Evolutionary conservation across 2,888 invertebrate genomes (phyloP).

Genomic region (Apomyelois bistriatella): DNA sequence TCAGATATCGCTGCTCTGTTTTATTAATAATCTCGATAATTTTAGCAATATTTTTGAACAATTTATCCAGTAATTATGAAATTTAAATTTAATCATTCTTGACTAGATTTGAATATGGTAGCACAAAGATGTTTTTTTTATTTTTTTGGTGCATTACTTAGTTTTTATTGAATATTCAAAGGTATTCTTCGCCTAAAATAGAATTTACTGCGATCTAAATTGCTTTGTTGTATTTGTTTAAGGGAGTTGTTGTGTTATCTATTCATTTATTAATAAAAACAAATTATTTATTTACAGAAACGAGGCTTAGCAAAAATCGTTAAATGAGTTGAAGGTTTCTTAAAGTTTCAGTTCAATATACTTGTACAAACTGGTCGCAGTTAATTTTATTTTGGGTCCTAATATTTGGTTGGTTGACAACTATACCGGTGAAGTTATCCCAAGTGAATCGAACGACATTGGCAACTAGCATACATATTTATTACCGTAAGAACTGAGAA

Average conservation of each 20-base stretch:
- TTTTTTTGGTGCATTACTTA: slow-evolving; percentile 24
- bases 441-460: neutral
- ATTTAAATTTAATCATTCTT: slow-evolving; percentile 11
- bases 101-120: slow-evolving; percentile 26
- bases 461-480: slow-evolving; percentile 2
- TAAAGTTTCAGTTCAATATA: neutral
- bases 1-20: neutral
- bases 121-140: slow-evolving; percentile 32
- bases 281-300: neutral
- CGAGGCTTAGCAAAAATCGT: neutral
- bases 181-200: neutral
- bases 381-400: neutral
- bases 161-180: neutral
- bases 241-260: no score
- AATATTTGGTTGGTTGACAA: neutral
- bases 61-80: slow-evolving; percentile 10
- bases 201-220: neutral
- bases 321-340: neutral
- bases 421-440: slow-evolving; percentile 1
- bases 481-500: slow-evolving; percentile 5
- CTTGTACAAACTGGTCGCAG: neutral
- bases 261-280: no score
- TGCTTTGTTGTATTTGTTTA: no score
- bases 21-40: slow-evolving; percentile 7
- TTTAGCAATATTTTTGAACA: slow-evolving; percentile 10